Evolutionary conservation across 92 coral and sea anemone species (phyloP).

Genomic region (Anthopleura xanthogrammica): DNA sequence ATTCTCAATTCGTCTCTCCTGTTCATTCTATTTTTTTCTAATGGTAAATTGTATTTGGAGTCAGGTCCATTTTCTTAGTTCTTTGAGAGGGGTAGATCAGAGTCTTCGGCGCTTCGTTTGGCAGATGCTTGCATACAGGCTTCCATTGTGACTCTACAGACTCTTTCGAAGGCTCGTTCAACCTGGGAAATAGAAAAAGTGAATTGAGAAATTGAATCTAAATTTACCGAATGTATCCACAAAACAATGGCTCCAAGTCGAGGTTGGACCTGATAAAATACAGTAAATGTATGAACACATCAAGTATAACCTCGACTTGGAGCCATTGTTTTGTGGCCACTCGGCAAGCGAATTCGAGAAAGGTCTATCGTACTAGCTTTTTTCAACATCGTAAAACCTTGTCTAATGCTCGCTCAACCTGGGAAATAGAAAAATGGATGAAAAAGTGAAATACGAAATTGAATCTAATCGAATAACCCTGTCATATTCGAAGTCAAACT

Average conservation of each 20-base stretch:
- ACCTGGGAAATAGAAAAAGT: conserved; percentile 9
- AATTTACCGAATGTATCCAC: too few relatives aligned
- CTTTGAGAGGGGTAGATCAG: conserved; percentile 1
- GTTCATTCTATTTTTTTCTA: neutral
- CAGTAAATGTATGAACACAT: too few relatives aligned
- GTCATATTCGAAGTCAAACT: too few relatives aligned
- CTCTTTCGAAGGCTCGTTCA: conserved; percentile 33
- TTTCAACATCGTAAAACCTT: too few relatives aligned
- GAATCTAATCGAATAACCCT: too few relatives aligned
- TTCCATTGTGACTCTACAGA: conserved; percentile 33
- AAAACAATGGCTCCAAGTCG: too few relatives aligned
- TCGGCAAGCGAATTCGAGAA: too few relatives aligned
- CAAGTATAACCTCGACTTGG: too few relatives aligned
- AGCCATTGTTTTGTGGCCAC: too few relatives aligned
- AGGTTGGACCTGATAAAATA: too few relatives aligned
- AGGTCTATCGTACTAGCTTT: too few relatives aligned
- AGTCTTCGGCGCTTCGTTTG: conserved; percentile 16
- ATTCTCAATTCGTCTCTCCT: neutral
- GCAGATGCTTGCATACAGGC: conserved; percentile 35
- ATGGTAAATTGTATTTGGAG: neutral
- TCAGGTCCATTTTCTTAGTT: conserved; percentile 1
- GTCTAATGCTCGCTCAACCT: conserved; percentile 26
- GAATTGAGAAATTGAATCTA: neutral
- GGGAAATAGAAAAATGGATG: neutral
- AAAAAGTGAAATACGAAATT: too few relatives aligned